Conservation (phyloP, 1,140 invertebrate genomes). For the Drosophila aff. region DNA sequence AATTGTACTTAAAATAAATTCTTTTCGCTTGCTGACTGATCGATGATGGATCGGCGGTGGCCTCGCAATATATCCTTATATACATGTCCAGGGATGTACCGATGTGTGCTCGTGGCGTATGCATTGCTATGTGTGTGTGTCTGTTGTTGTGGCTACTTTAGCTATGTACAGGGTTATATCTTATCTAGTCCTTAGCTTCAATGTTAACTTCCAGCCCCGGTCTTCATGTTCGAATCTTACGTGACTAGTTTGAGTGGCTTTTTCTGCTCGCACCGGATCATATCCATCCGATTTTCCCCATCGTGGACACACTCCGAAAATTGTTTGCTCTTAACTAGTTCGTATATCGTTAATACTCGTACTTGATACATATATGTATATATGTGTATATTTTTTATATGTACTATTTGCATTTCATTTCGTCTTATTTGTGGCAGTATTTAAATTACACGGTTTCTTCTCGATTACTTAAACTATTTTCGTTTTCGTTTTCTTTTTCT, state of each 20-base stretch:
- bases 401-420: conserved; percentile 60
- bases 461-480: conserved; percentile 32
- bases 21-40: conserved; percentile 56
- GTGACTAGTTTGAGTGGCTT: conserved; percentile 48
- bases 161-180: conserved; percentile 56
- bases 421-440: conserved; percentile 82
- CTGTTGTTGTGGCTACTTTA: conserved; percentile 36
- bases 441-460: conserved; percentile 73
- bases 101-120: conserved; percentile 24
- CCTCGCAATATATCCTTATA: conserved; percentile 28
- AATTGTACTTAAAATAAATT: conserved; percentile 75
- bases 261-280: background rate
- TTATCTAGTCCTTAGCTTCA: conserved; percentile 75
- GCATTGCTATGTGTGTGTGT: conserved; percentile 42
- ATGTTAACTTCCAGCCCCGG: conserved; percentile 85
- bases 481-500: conserved; percentile 6
- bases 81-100: conserved; percentile 40
- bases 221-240: conserved; percentile 66
- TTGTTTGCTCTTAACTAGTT: conserved; percentile 48
- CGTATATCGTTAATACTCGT: conserved; percentile 51
- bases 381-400: conserved; percentile 50
- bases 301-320: conserved; percentile 45
- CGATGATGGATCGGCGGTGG: conserved; percentile 35
- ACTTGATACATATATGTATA: conserved; percentile 50
- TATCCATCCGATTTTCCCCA: background rate